These are phyloP conservation scores for Pachycephala philippinensis DNA, from an alignment of 2,113 vertebrate species.

Conservation along the genomic window DNA sequence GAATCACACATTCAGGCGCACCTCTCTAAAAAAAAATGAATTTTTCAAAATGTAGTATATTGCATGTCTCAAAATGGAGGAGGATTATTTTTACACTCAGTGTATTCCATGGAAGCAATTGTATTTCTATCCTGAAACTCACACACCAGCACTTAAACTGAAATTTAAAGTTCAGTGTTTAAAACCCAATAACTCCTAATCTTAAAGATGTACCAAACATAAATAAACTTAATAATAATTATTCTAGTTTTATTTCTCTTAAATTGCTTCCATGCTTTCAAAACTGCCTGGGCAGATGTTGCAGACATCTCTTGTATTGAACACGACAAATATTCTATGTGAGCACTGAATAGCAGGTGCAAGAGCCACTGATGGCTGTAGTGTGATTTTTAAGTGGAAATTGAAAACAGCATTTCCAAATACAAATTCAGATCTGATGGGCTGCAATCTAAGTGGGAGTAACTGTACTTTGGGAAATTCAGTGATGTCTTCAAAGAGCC, in stretches of 20 bases:
- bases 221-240: not conserved
- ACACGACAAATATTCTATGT: not conserved
- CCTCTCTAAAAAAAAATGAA: not conserved
- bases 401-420: not conserved
- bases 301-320: not conserved
- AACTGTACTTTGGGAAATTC: not conserved
- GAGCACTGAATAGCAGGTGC: not conserved
- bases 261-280: not conserved
- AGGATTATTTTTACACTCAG: not conserved
- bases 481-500: not conserved
- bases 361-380: not conserved
- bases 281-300: not conserved
- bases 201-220: not conserved
- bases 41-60: not conserved
- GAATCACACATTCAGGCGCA: not conserved
- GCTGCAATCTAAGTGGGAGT: not conserved
- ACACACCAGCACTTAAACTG: not conserved
- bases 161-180: not conserved
- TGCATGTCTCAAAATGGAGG: not conserved
- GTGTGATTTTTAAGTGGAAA: not conserved
- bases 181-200: not conserved
- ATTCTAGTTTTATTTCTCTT: not conserved
- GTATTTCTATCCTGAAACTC: not conserved
- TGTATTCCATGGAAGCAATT: not conserved
- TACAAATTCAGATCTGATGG: not conserved